Evolutionary conservation across 2,888 invertebrate genomes (phyloP), one percentile per base, ranked within the genome.

Genomic region (Siphlonurus alternatus): DNA sequence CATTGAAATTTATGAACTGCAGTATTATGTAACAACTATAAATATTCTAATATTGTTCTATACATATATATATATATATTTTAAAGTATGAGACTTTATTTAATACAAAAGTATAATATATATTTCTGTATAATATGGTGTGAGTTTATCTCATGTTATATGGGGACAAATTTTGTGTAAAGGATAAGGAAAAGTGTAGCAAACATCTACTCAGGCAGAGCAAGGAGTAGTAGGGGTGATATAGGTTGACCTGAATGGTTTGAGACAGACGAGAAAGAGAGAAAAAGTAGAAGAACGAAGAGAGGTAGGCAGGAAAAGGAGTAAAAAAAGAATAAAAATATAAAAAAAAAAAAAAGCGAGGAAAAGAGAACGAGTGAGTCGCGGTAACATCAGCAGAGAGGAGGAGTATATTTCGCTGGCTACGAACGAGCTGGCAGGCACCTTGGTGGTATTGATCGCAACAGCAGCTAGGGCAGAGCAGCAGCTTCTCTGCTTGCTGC

Each of bases 401-500:
- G 63, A 51, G 25, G 56, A 59, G 62, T n/a, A n/a, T n/a, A n/a
- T n/a, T n/a, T n/a, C n/a, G n/a, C 62, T 66, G 63, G 66, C 66
- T 67, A 66, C 65, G n/a, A 65, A 65, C 69, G 67, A 66, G 69
- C 68, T 68, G 66, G 70, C 68, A 70, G 70, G 71, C 71, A 71
- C 71, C 71, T 70, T 69, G 70, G 70, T 69, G 70, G 71, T 71
- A 67, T 67, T 67, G 65, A 68, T 72, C 73, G 74, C 74, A 74
- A 74, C 73, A 74, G 74, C 74, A 74, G 74, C 74, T 74, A 73
- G 71, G 74, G 73, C 70, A 71, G 38, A 38, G 38, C n/a, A n/a
- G n/a, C n/a, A n/a, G n/a, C n/a, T n/a, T n/a, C n/a, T n/a, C n/a
- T n/a, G n/a, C n/a, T n/a, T n/a, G n/a, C n/a, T n/a, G n/a, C n/a